Conservation (phyloP, 2,113 vertebrate genomes). For the Vulpes ferrilata region DNA sequence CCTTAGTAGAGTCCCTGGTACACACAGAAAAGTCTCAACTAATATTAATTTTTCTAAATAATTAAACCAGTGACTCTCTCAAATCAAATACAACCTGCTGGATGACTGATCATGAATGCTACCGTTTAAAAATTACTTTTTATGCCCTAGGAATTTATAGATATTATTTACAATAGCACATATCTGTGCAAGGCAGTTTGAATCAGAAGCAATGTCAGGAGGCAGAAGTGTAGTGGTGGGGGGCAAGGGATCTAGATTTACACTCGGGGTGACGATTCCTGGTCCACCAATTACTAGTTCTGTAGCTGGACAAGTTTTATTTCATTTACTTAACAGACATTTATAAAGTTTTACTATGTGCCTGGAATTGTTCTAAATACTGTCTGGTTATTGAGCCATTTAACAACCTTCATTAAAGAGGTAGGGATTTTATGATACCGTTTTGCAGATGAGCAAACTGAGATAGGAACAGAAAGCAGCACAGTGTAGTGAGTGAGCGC, state of each 20-base stretch:
- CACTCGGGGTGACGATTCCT: not conserved
- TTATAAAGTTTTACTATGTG: not conserved
- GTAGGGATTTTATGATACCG: not conserved
- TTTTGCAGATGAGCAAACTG: not conserved
- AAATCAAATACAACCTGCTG: not conserved
- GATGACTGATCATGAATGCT: not conserved
- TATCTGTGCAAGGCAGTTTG: not conserved
- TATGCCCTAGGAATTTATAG: not conserved
- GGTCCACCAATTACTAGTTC: not conserved
- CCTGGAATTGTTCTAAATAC: not conserved
- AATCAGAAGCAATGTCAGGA: not conserved
- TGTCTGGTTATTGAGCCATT: not conserved
- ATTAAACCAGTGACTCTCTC: not conserved
- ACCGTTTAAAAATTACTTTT: not conserved
- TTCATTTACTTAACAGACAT: not conserved
- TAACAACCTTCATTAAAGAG: not conserved
- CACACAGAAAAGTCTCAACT: not conserved
- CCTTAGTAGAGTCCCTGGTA: not conserved
- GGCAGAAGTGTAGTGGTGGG: not conserved
- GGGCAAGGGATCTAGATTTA: not conserved
- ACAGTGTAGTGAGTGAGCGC: not conserved
- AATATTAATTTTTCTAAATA: not conserved
- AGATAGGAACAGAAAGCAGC: not conserved
- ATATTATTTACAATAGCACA: not conserved
- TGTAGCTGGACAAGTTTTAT: not conserved